Conservation (phyloP, 2,797 vertebrate genomes). For the Adrianichthys oophorus region DNA sequence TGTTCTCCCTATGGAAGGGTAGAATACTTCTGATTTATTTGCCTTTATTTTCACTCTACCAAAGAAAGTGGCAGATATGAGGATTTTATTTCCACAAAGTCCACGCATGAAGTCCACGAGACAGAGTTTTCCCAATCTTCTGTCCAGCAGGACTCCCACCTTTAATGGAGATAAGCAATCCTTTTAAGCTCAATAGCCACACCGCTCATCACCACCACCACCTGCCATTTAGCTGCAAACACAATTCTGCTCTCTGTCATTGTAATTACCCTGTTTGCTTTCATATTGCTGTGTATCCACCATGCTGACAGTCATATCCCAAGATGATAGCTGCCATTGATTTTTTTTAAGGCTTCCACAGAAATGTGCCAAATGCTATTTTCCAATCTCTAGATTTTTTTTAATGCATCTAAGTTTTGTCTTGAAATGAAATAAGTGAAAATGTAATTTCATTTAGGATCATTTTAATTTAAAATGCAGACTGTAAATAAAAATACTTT, state of each 20-base stretch:
- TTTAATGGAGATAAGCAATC: conserved; percentile 54
- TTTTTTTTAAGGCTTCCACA: conserved; percentile 36
- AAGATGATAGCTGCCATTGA: conserved; percentile 56
- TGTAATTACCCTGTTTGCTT: conserved; percentile 73
- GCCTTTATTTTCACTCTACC: conserved; percentile 36
- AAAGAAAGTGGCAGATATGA: conserved; percentile 64
- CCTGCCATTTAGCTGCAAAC: conserved; percentile 70
- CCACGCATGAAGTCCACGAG: conserved; percentile 39
- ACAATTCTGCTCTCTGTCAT: conserved; percentile 62
- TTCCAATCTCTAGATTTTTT: conserved; percentile 22
- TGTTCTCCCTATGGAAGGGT: conserved; percentile 13
- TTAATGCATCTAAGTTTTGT: conserved; percentile 10
- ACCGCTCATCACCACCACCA: conserved; percentile 70
- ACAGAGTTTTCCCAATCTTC: conserved; percentile 63
- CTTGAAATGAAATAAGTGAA: conserved; percentile 30
- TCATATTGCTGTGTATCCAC: conserved; percentile 60
- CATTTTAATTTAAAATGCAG: neutral
- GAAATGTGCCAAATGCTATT: conserved; percentile 37
- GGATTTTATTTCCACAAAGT: conserved; percentile 22
- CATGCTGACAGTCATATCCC: conserved; percentile 61
- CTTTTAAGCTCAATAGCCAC: conserved; percentile 61
- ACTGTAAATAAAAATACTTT: conserved; percentile 25
- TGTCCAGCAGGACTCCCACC: conserved; percentile 64
- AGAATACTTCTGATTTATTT: conserved; percentile 46
- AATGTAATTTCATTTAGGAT: conserved; percentile 1